Evolutionary conservation across 2,888 invertebrate species (phyloP).

Genomic region (Salpingus planirostris): DNA sequence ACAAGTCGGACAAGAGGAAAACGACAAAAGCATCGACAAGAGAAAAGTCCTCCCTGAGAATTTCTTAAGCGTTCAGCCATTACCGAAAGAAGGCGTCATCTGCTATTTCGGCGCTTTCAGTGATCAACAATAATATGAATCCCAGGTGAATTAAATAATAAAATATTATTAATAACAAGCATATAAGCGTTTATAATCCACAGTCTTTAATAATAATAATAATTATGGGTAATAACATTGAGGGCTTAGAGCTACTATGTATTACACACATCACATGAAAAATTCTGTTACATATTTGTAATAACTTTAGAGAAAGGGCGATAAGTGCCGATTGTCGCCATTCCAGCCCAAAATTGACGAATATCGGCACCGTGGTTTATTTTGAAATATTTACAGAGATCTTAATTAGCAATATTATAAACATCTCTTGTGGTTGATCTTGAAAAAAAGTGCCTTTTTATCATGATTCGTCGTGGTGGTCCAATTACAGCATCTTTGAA

Average conservation of each 20-base stretch:
- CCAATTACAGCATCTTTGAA: too few relatives aligned
- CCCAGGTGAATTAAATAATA: too few relatives aligned
- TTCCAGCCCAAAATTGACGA: conserved; percentile 24
- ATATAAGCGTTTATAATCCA: conserved; percentile 14
- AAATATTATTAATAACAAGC: too few relatives aligned
- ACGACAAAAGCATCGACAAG: conserved; percentile 6
- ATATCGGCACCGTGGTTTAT: too few relatives aligned
- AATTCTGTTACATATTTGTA: too few relatives aligned
- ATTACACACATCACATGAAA: too few relatives aligned
- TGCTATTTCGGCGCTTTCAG: conserved; percentile 13
- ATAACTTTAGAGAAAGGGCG: conserved; percentile 5
- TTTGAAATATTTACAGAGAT: too few relatives aligned
- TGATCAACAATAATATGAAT: conserved; percentile 7
- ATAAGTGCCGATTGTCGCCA: conserved; percentile 15
- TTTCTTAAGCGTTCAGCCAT: conserved; percentile 7
- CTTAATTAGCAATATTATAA: too few relatives aligned
- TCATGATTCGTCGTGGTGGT: too few relatives aligned
- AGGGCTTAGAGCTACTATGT: conserved; percentile 16
- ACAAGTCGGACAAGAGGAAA: conserved; percentile 12
- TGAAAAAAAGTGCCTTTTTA: too few relatives aligned
- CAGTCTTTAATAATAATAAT: too few relatives aligned
- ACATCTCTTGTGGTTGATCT: too few relatives aligned
- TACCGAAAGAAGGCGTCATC: conserved; percentile 9
- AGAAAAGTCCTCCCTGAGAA: conserved; percentile 6
- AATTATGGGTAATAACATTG: conserved; percentile 15